Evolutionary conservation across 2,888 invertebrate species (phyloP).

Genomic region (Macaria notata): DNA sequence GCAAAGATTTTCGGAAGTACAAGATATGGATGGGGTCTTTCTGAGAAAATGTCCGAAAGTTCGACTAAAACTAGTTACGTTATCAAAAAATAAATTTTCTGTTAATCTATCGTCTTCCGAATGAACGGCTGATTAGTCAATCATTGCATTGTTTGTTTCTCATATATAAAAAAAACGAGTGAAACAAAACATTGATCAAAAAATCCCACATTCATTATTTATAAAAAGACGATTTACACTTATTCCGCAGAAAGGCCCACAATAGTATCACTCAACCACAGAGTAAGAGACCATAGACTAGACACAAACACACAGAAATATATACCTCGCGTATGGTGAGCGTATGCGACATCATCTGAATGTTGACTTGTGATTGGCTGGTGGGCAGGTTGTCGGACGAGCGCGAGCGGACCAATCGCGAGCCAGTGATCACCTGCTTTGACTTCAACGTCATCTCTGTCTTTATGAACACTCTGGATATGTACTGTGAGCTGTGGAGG

Average conservation of each 20-base stretch:
- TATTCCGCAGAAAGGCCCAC: not conserved
- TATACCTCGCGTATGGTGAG: conserved; percentile 95
- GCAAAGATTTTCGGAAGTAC: not conserved
- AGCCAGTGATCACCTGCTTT: conserved; percentile 89
- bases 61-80: too few relatives aligned
- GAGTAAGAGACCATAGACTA: conserved; percentile 1
- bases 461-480: conserved; percentile 95
- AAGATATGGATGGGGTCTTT: not conserved
- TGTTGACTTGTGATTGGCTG: conserved; percentile 96
- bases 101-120: too few relatives aligned
- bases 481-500: conserved; percentile 91
- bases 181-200: too few relatives aligned
- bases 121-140: too few relatives aligned
- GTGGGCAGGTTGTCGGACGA: conserved; percentile 95
- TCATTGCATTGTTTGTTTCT: too few relatives aligned
- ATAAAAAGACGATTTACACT: too few relatives aligned
- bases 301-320: not conserved
- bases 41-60: too few relatives aligned
- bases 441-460: conserved; percentile 97
- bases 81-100: too few relatives aligned
- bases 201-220: too few relatives aligned
- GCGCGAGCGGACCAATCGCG: conserved; percentile 90
- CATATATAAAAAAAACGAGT: too few relatives aligned
- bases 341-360: conserved; percentile 97
- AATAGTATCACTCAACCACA: not conserved